Evolutionary conservation across 2,113 vertebrate genomes (phyloP).

Genomic region (Grus americana): DNA sequence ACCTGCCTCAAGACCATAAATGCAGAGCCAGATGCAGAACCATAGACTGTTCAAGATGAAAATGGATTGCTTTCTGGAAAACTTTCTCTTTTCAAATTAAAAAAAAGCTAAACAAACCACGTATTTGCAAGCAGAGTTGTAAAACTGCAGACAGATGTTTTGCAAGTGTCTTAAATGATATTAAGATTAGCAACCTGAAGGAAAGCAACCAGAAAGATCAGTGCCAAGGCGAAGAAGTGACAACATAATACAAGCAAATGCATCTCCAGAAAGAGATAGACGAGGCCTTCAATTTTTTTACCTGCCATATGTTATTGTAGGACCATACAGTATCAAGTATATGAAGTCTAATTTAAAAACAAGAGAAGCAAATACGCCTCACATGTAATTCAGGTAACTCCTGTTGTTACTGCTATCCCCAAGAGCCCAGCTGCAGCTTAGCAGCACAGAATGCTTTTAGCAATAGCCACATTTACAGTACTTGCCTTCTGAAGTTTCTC

Average conservation of each 20-base stretch:
- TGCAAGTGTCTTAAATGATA: neutral
- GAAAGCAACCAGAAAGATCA: neutral
- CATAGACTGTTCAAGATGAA: neutral
- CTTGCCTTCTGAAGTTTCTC: conserved; percentile 95
- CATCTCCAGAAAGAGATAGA: neutral
- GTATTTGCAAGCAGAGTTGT: neutral
- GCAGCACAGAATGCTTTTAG: neutral
- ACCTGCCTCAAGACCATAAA: neutral
- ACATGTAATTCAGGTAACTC: neutral
- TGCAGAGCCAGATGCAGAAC: neutral
- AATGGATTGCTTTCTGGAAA: no score
- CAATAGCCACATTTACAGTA: neutral
- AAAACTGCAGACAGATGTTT: neutral
- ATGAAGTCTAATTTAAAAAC: neutral
- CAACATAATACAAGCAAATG: neutral
- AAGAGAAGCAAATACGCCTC: neutral
- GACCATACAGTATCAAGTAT: neutral
- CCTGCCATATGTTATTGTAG: neutral
- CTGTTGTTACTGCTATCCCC: neutral
- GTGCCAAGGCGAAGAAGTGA: neutral
- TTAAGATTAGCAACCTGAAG: neutral
- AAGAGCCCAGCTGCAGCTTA: neutral
- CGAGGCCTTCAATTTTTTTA: neutral
- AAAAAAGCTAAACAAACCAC: neutral
- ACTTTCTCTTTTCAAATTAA: neutral